Conservation (phyloP, 2,888 invertebrate genomes). For the Alloscopus bannaensis region DNA sequence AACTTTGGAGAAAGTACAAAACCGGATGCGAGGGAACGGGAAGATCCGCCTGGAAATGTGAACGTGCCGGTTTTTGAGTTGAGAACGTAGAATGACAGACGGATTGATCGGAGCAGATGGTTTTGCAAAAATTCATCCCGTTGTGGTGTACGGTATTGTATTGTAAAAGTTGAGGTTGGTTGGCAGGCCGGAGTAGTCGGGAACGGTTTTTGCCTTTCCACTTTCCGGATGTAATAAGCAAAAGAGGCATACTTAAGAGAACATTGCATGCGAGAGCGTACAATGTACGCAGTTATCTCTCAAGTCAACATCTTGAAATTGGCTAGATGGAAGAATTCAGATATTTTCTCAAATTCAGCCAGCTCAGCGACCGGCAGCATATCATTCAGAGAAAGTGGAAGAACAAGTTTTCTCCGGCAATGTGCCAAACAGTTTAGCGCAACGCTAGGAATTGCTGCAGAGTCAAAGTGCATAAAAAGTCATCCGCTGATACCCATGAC, state of each 20-base stretch:
- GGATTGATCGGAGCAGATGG: no score
- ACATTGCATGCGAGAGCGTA: not conserved
- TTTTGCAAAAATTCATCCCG: no score
- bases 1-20: no score
- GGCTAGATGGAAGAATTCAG: not conserved
- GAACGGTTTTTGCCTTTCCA: conserved; percentile 29
- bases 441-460: conserved; percentile 35
- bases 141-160: no score
- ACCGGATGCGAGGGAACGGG: no score
- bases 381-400: conserved; percentile 22
- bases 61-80: no score
- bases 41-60: no score
- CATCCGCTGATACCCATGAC: no score
- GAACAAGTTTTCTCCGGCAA: conserved; percentile 25
- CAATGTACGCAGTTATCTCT: not conserved
- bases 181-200: not conserved
- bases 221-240: not conserved
- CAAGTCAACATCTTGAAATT: not conserved
- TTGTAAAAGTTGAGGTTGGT: no score
- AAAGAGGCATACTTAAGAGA: not conserved
- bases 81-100: no score
- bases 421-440: conserved; percentile 40
- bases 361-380: conserved; percentile 12
- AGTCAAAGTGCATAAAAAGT: conserved; percentile 25
- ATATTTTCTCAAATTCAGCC: conserved; percentile 11